Percentiles rank a stretch among this genome's conserved stretches.
Conservation (phyloP, 2,797 vertebrate genomes). For the Merluccius polli region DNA sequence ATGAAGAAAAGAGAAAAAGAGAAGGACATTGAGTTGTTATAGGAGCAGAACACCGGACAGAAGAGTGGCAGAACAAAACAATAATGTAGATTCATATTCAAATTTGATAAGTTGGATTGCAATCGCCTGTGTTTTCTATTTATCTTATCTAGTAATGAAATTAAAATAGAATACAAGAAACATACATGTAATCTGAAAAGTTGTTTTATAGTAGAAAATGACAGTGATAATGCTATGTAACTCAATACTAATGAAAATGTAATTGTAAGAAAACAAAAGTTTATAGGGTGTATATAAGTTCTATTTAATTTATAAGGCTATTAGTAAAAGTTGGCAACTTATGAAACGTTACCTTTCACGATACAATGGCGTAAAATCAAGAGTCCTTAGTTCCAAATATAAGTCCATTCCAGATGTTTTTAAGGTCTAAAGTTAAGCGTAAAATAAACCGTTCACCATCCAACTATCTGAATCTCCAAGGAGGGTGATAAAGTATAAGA, state of each 20-base stretch:
- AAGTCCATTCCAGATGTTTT: not conserved
- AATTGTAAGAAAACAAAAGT: not conserved
- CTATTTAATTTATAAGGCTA: not conserved
- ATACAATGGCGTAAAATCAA: constrained; percentile 37
- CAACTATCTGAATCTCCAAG: not conserved
- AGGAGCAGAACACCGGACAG: not conserved
- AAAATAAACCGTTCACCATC: not conserved
- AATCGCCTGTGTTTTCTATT: not conserved
- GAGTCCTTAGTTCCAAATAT: not conserved
- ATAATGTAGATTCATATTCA: too few species aligned
- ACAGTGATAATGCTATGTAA: too few species aligned
- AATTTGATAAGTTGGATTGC: too few species aligned
- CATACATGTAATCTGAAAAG: too few species aligned
- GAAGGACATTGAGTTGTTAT: not conserved
- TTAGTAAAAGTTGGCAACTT: not conserved
- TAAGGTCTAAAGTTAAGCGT: not conserved
- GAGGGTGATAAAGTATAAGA: constrained; percentile 57
- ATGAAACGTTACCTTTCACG: not conserved
- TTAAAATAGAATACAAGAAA: not conserved
- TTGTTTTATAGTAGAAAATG: too few species aligned
- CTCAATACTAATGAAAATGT: not conserved
- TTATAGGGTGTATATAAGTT: not conserved
- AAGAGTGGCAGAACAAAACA: too few species aligned
- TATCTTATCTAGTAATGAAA: not conserved
- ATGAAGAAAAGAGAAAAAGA: not conserved